Conservation (phyloP, 2,888 invertebrate genomes). For the Aphodius granarius region DNA sequence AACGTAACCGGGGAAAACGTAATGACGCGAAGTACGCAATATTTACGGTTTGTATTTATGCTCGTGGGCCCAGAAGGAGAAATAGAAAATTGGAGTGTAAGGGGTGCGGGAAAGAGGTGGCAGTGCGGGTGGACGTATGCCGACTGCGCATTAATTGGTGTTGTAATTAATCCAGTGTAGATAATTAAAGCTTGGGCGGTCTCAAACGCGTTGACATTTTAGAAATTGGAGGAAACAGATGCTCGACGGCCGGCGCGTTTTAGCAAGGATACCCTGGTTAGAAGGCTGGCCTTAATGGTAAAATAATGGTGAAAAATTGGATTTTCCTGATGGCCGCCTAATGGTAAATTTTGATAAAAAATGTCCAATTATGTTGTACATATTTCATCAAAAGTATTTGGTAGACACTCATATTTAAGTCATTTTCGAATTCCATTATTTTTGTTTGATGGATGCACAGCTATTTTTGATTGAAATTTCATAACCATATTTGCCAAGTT, state of each 20-base stretch:
- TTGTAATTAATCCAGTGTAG: slow-evolving; percentile 33
- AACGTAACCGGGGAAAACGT: background rate
- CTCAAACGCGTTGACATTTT: slow-evolving; percentile 32
- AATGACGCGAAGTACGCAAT: background rate
- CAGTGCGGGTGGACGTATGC: background rate
- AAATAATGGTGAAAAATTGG: background rate
- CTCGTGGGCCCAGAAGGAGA: background rate
- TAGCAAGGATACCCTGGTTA: background rate
- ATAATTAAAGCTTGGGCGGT: slow-evolving; percentile 33
- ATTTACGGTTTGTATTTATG: background rate
- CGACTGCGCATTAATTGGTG: slow-evolving; percentile 30
- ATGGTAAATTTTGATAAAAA: background rate
- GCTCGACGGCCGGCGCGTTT: background rate
- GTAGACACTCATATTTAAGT: background rate
- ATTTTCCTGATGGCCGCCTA: background rate
- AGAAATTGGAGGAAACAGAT: slow-evolving; percentile 34
- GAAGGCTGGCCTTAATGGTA: background rate
- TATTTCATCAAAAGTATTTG: background rate
- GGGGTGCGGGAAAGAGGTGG: background rate
- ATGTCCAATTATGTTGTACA: background rate
- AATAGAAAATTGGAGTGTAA: background rate
- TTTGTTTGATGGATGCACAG: no score
- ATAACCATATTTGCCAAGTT: no score
- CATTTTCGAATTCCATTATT: no score
- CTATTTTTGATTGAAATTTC: no score